phyloP scores from a whole-genome alignment of 2,888 invertebrate species.

The Cataglyphis albicans region DNA sequence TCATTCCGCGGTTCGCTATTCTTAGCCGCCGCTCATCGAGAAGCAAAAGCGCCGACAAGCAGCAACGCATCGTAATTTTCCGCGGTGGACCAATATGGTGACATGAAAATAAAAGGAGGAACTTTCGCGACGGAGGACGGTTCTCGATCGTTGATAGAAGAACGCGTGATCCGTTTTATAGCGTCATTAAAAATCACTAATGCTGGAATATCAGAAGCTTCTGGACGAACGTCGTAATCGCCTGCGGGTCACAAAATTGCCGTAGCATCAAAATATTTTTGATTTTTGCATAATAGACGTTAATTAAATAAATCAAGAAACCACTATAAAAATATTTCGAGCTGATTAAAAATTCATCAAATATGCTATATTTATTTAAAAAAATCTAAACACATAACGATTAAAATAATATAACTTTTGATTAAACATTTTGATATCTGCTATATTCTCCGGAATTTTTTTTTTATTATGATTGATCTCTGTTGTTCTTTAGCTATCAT shows the following conservation, averaged over 20 bases:
- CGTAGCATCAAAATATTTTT: neutral
- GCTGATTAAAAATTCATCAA: neutral
- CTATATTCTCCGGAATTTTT: neutral
- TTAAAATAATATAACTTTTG: neutral
- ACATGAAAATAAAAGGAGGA: constrained; percentile 36
- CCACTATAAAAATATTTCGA: neutral
- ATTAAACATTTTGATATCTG: neutral
- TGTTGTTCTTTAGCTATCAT: neutral
- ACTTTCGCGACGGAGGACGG: neutral
- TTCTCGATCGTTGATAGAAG: neutral
- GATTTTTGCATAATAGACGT: neutral
- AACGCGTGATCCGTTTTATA: neutral
- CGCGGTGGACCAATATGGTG: neutral
- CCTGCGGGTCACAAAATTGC: neutral
- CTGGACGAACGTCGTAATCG: neutral
- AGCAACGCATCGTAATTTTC: constrained; percentile 44
- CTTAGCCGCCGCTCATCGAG: constrained; percentile 58
- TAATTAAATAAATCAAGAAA: constrained; percentile 11
- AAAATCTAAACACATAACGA: neutral
- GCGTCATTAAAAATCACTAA: constrained; percentile 9
- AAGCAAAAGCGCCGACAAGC: constrained; percentile 60
- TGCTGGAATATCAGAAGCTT: neutral
- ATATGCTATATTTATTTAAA: constrained; percentile 6
- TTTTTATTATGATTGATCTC: neutral
- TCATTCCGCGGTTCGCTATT: constrained; percentile 71